Base-by-base conservation (phyloP, 2,888 invertebrate genomes). In the Diabrotica balteata region DNA sequence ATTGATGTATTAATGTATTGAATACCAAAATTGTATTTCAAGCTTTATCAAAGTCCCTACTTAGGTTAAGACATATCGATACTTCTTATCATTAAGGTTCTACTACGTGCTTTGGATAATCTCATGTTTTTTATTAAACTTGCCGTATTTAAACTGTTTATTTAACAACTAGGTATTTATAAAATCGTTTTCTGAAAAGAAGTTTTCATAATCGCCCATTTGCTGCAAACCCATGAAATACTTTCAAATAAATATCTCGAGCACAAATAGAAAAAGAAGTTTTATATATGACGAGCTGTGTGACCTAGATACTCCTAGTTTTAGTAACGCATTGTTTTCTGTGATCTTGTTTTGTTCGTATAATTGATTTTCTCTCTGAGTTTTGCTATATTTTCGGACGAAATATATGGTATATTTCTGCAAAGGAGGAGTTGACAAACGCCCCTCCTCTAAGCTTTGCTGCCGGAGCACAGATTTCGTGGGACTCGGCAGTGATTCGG, bases 321-420 rank as follows among this genome's bases (percentile, higher is more conserved):
- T 63, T 67, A 63, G 62, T 50, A 54, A 54, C 59, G 53, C 47
- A 60, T 57, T 61, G 68, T 64, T 68, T 65, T 68, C 62, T 10
- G 57, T 64, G 58, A 61, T 53, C 9, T 62, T 62, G 68, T 65
- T 68, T 68, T 59, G 65, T 49, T 68, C 61, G 22, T 61, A 49
- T 65, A 68, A 68, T 68, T 68, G 68, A 68, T 68, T 68, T 64
- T 62, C 65, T 65, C 47, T 63, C 52, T 22, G 32, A 32, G 11
- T 61, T 68, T 65, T 65, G 58, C 58, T 62, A 53, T 68, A 65
- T 68, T 61, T 58, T 59, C 11, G 50, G 49, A 59, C 50, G n/a
- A 17, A 50, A 61, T 66, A 51, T 57, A 51, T 60, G 51, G 61
- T 51, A 44, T n/a, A 52, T 49, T 53, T 49, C 59, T 50, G 47